phyloP scores from a whole-genome alignment of 2,888 invertebrate species.

The Resseliella maxima region DNA sequence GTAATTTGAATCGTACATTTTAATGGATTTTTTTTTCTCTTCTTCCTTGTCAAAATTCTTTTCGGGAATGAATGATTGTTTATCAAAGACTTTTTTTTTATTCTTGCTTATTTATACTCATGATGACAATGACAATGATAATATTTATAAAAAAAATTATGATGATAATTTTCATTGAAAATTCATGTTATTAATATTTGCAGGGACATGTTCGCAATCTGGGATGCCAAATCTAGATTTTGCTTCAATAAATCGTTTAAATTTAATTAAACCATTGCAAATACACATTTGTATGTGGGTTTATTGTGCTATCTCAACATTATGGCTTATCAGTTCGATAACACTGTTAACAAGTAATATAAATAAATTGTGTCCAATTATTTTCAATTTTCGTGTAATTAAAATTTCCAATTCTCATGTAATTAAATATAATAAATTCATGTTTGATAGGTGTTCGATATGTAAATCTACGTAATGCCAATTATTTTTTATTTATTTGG shows the following conservation, averaged over 20 bases:
- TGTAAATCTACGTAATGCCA: constrained; percentile 61
- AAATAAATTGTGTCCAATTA: constrained; percentile 56
- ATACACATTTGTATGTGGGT: constrained; percentile 65
- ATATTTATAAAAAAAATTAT: too few species aligned
- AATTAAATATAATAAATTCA: neutral
- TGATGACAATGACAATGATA: too few species aligned
- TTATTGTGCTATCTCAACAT: constrained; percentile 64
- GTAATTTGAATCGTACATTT: too few species aligned
- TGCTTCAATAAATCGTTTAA: constrained; percentile 60
- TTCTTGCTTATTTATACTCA: too few species aligned
- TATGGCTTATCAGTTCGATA: constrained; percentile 65
- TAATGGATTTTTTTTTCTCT: neutral
- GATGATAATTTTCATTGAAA: too few species aligned
- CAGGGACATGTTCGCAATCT: constrained; percentile 59
- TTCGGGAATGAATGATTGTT: neutral
- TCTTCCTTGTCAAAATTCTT: neutral
- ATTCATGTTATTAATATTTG: neutral
- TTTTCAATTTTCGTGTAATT: neutral
- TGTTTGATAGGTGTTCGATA: constrained; percentile 62
- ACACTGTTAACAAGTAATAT: constrained; percentile 64
- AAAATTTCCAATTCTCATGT: neutral
- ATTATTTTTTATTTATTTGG: constrained; percentile 64
- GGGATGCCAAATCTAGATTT: constrained; percentile 61
- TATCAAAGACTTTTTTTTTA: neutral
- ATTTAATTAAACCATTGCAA: constrained; percentile 63